These are phyloP conservation scores for Ischnura elegans DNA, from an alignment of 2,888 invertebrate species.

Conservation along the genomic window DNA sequence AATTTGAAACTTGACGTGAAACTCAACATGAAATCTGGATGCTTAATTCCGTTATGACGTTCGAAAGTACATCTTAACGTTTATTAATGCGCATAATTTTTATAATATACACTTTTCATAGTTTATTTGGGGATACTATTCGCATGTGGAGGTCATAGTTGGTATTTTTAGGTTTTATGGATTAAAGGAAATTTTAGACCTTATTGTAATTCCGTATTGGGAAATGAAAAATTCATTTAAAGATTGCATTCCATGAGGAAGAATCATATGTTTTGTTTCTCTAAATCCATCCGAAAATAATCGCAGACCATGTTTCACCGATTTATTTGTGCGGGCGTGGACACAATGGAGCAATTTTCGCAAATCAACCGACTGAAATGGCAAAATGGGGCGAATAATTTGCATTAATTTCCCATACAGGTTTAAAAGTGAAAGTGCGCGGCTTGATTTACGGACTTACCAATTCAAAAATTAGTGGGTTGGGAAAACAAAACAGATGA, in stretches of 20 bases:
- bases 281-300: not conserved
- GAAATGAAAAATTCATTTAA: not conserved
- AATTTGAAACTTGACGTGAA: no score
- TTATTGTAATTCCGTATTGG: not conserved
- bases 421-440: not conserved
- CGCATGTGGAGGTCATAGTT: not conserved
- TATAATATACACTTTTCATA: not conserved
- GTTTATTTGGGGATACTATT: not conserved
- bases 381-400: not conserved
- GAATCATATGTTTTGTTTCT: not conserved
- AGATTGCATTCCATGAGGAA: not conserved
- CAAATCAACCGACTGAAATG: not conserved
- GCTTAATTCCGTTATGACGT: no score
- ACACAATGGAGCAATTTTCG: not conserved
- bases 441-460: not conserved
- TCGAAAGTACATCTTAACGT: no score
- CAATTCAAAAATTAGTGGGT: constrained; percentile 6
- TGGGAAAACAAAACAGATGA: not conserved
- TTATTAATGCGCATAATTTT: not conserved
- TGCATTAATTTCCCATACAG: not conserved
- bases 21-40: no score
- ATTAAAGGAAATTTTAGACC: not conserved
- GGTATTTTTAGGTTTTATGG: not conserved
- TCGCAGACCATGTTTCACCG: not conserved
- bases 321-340: not conserved